Percentiles rank a stretch among this genome's conserved stretches.
Conservation (phyloP, 2,113 vertebrate species). For the Mastomys natalensis region DNA sequence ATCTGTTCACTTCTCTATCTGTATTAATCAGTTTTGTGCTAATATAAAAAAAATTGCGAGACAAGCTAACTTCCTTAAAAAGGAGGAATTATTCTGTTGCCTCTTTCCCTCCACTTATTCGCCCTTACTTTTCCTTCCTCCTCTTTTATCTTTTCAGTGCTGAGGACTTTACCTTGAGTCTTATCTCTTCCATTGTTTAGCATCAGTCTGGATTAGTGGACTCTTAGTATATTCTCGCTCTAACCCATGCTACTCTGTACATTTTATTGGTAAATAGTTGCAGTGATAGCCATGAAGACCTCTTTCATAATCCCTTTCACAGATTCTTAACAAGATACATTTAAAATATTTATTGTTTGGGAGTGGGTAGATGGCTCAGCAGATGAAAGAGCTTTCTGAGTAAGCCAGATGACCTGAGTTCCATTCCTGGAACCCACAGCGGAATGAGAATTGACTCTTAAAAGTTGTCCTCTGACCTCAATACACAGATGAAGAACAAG, state of each 20-base stretch:
- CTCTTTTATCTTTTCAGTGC: background rate
- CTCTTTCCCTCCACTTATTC: background rate
- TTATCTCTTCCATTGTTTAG: background rate
- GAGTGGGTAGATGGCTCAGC: background rate
- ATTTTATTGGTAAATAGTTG: slow-evolving; percentile 3
- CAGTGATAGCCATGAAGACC: background rate
- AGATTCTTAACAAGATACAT: background rate
- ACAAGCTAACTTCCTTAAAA: background rate
- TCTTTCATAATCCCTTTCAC: background rate
- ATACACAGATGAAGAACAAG: background rate
- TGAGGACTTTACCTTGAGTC: background rate
- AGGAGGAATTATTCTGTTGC: slow-evolving; percentile 2
- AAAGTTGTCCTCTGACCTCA: background rate
- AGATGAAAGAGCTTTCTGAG: background rate
- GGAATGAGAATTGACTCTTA: background rate
- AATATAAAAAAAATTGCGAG: background rate
- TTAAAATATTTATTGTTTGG: background rate
- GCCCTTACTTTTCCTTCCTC: background rate
- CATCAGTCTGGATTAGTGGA: background rate
- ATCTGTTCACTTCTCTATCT: background rate
- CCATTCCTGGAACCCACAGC: background rate
- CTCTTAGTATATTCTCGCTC: background rate
- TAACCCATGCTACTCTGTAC: background rate
- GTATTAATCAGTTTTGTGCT: background rate
- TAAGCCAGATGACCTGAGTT: background rate